These are phyloP conservation scores for Myiotriccus ornatus DNA, from an alignment of 2,797 vertebrate genomes.

Conservation along the genomic window DNA sequence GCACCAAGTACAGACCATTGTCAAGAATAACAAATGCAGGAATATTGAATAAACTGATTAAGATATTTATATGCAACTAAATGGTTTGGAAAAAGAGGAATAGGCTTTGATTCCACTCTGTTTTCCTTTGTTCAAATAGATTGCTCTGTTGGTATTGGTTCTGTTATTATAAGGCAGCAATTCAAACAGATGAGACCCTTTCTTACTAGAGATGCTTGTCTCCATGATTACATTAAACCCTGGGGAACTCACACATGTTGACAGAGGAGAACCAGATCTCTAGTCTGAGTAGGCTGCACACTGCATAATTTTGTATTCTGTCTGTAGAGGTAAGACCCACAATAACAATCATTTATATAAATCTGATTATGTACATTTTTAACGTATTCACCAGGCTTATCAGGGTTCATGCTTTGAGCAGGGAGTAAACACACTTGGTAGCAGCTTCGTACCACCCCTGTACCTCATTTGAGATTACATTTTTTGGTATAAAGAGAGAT, in stretches of 20 bases:
- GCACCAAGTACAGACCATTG: neutral
- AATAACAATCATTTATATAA: neutral
- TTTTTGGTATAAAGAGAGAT: neutral
- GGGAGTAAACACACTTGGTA: neutral
- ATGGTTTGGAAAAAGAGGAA: neutral
- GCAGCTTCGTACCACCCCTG: neutral
- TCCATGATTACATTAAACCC: neutral
- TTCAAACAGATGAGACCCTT: neutral
- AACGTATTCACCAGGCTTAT: neutral
- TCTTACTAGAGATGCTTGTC: neutral
- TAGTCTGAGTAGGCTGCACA: neutral
- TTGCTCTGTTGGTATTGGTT: neutral
- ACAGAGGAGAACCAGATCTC: neutral
- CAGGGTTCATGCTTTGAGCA: neutral
- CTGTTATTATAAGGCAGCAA: neutral
- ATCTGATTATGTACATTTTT: neutral
- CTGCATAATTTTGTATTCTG: neutral
- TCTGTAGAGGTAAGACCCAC: neutral
- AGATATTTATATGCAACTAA: constrained; percentile 12
- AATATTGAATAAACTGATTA: constrained; percentile 24
- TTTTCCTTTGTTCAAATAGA: neutral
- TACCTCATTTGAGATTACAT: neutral
- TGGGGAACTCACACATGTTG: neutral
- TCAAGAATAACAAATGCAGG: constrained; percentile 36
- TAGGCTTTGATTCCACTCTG: neutral